Evolutionary conservation across 37 sponge, comb jelly and placozoan genomes (phyloP).

Genomic region (Beroe ovata): DNA sequence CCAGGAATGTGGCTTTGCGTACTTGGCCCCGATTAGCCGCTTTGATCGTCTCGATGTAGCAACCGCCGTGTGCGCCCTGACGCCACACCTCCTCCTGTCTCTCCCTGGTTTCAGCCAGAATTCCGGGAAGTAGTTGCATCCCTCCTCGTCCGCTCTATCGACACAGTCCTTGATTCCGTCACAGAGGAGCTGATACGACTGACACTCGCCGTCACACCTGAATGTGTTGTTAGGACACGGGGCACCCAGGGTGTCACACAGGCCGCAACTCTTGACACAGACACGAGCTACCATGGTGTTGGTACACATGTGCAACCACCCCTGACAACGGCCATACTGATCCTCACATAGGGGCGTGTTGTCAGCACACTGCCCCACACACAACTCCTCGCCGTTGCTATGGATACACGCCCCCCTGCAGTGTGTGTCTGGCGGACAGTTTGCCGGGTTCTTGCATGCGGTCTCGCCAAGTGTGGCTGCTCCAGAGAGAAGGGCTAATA

Average conservation of each 20-base stretch:
- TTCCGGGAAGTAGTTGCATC: neutral
- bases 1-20: slow-evolving; percentile 37
- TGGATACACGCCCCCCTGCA: neutral
- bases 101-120: neutral
- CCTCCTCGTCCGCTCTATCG: neutral
- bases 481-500: too few relatives aligned
- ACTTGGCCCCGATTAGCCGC: neutral
- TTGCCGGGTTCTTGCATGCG: too few relatives aligned
- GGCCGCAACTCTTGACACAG: slow-evolving; percentile 29
- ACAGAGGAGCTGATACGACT: neutral
- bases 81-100: neutral
- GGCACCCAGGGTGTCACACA: neutral
- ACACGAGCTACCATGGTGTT: neutral
- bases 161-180: neutral
- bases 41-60: slow-evolving; percentile 37
- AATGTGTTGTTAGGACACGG: neutral
- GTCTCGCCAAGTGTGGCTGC: too few relatives aligned
- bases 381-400: neutral
- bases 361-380: neutral
- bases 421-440: neutral
- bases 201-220: slow-evolving; percentile 2
- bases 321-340: neutral
- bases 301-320: slow-evolving; percentile 21
- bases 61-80: neutral
- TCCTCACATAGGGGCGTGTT: neutral